Conservation (phyloP, 2,113 vertebrate genomes). For the Tragelaphus scriptus region DNA sequence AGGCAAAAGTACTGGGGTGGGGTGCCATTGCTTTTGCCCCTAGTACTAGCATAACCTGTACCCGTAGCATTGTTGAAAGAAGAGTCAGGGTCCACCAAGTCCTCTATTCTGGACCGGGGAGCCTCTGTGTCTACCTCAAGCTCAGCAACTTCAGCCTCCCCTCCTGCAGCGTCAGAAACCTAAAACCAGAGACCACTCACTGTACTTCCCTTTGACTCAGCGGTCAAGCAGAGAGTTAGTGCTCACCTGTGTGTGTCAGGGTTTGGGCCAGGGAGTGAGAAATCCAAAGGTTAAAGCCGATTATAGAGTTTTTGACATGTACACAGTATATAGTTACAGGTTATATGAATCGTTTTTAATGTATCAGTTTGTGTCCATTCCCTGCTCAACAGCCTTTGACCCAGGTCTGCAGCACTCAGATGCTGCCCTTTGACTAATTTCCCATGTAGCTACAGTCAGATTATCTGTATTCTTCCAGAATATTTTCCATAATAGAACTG, state of each 20-base stretch:
- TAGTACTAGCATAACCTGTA: not conserved
- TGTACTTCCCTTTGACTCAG: not conserved
- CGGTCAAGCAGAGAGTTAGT: not conserved
- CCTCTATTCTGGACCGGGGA: not conserved
- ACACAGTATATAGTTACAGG: not conserved
- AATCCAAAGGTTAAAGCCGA: not conserved
- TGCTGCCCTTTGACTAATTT: not conserved
- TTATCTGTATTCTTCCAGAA: not conserved
- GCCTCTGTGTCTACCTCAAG: not conserved
- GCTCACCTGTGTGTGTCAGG: not conserved
- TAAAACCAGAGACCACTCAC: not conserved
- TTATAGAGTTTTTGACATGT: not conserved
- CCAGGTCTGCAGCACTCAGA: not conserved
- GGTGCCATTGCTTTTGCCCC: not conserved
- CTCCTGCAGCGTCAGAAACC: not conserved
- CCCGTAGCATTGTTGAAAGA: not conserved
- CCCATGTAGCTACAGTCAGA: not conserved
- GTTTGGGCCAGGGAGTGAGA: not conserved
- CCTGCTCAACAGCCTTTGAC: not conserved
- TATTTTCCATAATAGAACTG: not conserved
- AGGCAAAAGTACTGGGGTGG: too few relatives aligned
- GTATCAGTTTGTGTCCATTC: not conserved
- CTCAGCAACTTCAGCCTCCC: not conserved
- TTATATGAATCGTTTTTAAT: not conserved
- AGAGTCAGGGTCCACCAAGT: not conserved